Evolutionary conservation across 2,797 vertebrate species (phyloP).

Genomic region (Trachops cirrhosus): DNA sequence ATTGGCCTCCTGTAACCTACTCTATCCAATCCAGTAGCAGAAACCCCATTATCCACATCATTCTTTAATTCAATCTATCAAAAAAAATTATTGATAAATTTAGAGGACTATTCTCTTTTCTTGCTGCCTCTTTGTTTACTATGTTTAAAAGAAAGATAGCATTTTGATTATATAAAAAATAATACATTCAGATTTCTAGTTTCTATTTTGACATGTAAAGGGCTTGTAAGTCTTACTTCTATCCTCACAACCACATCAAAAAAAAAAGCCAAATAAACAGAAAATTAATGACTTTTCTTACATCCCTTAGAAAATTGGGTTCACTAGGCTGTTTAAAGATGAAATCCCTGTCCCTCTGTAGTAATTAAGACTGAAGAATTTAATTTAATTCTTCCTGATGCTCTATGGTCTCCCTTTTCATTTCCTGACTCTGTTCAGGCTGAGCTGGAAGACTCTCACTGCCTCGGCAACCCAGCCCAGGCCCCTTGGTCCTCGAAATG

Average conservation of each 20-base stretch:
- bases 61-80: neutral
- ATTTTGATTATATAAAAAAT: neutral
- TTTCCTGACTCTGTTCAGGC: neutral
- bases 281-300: neutral
- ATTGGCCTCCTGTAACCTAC: neutral
- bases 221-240: neutral
- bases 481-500: too few relatives aligned
- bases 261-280: neutral
- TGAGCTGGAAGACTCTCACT: neutral
- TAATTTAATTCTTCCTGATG: neutral
- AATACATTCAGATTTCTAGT: neutral
- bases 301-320: neutral
- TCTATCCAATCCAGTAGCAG: neutral
- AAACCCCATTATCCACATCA: neutral
- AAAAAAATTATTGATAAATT: neutral
- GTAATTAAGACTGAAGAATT: neutral
- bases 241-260: neutral
- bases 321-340: too few relatives aligned
- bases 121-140: neutral
- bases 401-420: neutral
- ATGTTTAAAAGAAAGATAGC: neutral
- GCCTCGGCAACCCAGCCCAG: neutral
- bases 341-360: neutral
- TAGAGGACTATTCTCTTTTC: neutral
- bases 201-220: neutral